These are phyloP conservation scores for Macrophya annulata DNA, from an alignment of 2,888 invertebrate species.

Conservation along the genomic window DNA sequence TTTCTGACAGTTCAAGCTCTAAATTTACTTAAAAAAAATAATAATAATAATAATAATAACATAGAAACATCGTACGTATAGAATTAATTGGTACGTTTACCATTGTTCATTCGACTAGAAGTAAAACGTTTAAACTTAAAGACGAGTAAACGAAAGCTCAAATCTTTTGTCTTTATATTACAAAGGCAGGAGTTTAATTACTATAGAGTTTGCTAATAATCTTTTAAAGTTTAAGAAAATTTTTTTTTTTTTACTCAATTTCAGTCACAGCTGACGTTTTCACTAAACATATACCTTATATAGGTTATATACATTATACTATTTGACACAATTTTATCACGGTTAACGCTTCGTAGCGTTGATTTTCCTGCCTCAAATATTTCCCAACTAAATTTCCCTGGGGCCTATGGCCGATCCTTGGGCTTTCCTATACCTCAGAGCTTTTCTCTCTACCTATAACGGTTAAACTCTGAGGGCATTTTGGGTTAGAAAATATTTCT, in stretches of 20 bases:
- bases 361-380: neutral
- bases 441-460: neutral
- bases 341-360: conserved; percentile 25
- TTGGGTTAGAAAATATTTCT: neutral
- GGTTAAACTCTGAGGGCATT: neutral
- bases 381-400: conserved; percentile 32
- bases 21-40: neutral
- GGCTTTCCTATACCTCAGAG: neutral
- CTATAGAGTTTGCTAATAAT: conserved; percentile 37
- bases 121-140: conserved; percentile 26
- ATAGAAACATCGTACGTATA: neutral
- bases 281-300: neutral
- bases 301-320: neutral
- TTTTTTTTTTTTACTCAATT: too few species aligned
- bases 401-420: conserved; percentile 3
- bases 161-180: conserved; percentile 3
- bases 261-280: conserved; percentile 2
- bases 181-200: neutral
- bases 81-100: neutral
- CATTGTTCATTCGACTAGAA: conserved; percentile 2
- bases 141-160: neutral
- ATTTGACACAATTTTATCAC: conserved; percentile 12
- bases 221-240: conserved; percentile 7
- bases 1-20: neutral
- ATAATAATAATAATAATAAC: too few species aligned